Conservation (phyloP, 2,113 vertebrate species). For the Sakesphorus luctuosus region DNA sequence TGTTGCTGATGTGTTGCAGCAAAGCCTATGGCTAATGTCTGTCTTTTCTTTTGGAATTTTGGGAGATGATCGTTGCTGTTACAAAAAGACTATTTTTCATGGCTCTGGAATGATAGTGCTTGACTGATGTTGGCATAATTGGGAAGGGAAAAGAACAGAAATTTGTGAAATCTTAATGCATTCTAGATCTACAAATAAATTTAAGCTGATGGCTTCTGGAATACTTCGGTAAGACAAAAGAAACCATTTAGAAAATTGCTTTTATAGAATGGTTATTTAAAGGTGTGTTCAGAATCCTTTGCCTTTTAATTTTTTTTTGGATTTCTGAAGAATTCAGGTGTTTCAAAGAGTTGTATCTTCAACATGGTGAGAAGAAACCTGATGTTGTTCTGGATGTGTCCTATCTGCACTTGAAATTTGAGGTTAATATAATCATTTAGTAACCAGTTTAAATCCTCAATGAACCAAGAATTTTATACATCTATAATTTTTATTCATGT, state of each 20-base stretch:
- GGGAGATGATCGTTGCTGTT: background rate
- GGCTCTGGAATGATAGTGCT: background rate
- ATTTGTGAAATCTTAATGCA: background rate
- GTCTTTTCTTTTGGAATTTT: background rate
- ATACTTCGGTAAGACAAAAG: background rate
- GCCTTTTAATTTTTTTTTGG: background rate
- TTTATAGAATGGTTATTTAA: background rate
- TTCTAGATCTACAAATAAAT: background rate
- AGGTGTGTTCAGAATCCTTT: background rate
- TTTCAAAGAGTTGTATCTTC: background rate
- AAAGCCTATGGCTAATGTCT: background rate
- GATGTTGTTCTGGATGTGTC: background rate
- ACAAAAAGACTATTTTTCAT: background rate
- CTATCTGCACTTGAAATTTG: background rate
- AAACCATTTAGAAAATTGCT: background rate
- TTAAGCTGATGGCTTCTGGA: background rate
- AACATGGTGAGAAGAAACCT: background rate
- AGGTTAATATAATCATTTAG: background rate
- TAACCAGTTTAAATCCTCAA: background rate
- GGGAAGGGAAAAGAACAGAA: background rate
- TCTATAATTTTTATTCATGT: background rate
- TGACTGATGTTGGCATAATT: background rate
- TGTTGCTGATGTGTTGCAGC: background rate
- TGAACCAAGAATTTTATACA: background rate
- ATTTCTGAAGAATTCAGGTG: background rate